Conservation (phyloP, 2,113 vertebrate genomes). For the Phodopus roborovskii region DNA sequence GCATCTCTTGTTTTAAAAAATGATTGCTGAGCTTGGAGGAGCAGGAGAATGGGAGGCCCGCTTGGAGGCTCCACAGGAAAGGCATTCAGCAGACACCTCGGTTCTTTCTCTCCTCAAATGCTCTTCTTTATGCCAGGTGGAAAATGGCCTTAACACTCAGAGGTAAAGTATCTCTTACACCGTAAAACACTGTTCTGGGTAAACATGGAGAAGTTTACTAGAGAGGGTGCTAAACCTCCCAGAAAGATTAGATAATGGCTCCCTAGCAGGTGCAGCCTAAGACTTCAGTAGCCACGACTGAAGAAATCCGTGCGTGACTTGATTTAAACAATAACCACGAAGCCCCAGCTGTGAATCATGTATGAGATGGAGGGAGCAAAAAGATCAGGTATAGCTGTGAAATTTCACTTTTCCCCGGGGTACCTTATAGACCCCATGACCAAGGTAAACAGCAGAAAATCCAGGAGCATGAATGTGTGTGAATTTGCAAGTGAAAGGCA, state of each 20-base stretch:
- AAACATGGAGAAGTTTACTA: conserved; percentile 84
- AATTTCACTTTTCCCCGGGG: not conserved
- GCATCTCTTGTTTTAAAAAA: conserved; percentile 4
- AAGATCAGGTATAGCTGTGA: not conserved
- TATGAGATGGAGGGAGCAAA: not conserved
- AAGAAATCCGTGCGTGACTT: not conserved
- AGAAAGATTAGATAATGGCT: conserved; percentile 84
- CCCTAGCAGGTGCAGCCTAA: conserved; percentile 85
- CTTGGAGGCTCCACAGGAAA: conserved; percentile 74
- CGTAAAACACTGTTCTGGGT: conserved; percentile 81
- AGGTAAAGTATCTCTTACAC: conserved; percentile 79
- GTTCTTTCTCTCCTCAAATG: conserved; percentile 68
- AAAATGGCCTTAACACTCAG: conserved; percentile 78
- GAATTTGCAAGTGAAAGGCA: not conserved
- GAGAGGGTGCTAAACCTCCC: conserved; percentile 80
- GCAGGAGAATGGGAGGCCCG: conserved; percentile 70
- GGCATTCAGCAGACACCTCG: conserved; percentile 67
- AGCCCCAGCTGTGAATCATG: not conserved
- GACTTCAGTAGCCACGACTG: not conserved
- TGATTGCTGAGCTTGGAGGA: conserved; percentile 61
- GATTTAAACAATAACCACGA: not conserved
- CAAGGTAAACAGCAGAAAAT: not conserved
- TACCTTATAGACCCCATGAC: not conserved
- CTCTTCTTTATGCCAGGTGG: conserved; percentile 79
- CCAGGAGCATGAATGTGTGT: not conserved